A percentile compares a stretch with the other conserved stretches of the same genome.
phyloP scores from a whole-genome alignment of 1,140 invertebrate species.

The Drosophila aff. region DNA sequence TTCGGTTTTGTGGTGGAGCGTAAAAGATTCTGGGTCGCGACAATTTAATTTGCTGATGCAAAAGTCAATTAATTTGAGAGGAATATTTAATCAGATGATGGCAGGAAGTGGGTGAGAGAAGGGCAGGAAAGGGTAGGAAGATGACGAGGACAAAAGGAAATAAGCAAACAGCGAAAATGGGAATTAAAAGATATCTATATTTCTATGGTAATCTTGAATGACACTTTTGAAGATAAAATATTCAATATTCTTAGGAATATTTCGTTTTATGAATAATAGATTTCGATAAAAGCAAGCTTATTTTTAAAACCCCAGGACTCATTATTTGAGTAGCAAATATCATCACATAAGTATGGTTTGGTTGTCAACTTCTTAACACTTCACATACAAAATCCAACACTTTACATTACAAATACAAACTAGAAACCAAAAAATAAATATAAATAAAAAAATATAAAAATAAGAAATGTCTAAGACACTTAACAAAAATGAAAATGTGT shows the following conservation, averaged over 20 bases:
- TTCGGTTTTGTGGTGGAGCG: conserved; percentile 36
- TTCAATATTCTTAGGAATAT: background rate
- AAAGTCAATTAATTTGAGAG: conserved; percentile 49
- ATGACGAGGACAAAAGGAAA: conserved; percentile 7
- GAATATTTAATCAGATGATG: conserved; percentile 41
- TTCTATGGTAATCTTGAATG: background rate
- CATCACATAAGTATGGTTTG: background rate
- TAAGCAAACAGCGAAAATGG: background rate
- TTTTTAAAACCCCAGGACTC: background rate
- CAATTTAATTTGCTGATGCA: conserved; percentile 51
- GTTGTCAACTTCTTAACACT: conserved; percentile 1
- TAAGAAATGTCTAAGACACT: background rate
- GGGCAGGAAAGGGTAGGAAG: background rate
- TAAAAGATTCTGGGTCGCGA: conserved; percentile 44
- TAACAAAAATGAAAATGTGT: background rate
- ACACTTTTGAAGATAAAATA: conserved; percentile 1
- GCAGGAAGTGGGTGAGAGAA: conserved; percentile 5
- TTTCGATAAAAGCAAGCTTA: background rate
- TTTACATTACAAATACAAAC: background rate
- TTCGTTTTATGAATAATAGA: background rate
- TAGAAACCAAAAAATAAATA: background rate
- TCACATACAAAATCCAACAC: background rate
- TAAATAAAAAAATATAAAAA: background rate
- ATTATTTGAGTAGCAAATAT: background rate
- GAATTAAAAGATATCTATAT: conserved; percentile 1